Conservation (phyloP, 2,888 invertebrate genomes). For the Drosophila fungiperda region DNA sequence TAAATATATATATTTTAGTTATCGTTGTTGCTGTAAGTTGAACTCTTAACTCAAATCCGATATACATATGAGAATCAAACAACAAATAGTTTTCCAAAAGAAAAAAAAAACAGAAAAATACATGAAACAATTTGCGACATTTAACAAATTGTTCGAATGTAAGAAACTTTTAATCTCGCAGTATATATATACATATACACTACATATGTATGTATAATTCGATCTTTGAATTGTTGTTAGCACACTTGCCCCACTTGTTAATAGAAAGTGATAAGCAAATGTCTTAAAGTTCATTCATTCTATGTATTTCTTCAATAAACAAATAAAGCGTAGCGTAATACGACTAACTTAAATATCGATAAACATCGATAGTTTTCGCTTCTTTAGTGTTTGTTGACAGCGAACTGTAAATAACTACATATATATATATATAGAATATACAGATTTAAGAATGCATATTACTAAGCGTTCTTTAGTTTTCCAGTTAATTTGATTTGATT, state of each 20-base stretch:
- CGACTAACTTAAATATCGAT: constrained; percentile 23
- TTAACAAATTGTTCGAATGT: constrained; percentile 41
- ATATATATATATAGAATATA: constrained; percentile 15
- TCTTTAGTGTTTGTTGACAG: constrained; percentile 52
- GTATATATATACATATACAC: constrained; percentile 3
- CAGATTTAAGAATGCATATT: constrained; percentile 20
- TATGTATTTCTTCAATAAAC: constrained; percentile 39
- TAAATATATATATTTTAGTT: constrained; percentile 20
- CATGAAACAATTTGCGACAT: constrained; percentile 28
- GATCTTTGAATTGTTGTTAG: constrained; percentile 69
- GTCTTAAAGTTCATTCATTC: constrained; percentile 41
- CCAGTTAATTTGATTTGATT: constrained; percentile 10
- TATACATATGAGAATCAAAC: constrained; percentile 55
- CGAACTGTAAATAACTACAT: constrained; percentile 54
- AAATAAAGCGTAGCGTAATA: constrained; percentile 26
- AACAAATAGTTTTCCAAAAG: constrained; percentile 50
- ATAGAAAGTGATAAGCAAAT: constrained; percentile 45
- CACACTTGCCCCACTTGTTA: constrained; percentile 63
- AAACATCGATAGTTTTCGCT: constrained; percentile 47
- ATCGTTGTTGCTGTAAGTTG: constrained; percentile 51
- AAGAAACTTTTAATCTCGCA: constrained; percentile 15
- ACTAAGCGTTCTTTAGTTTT: constrained; percentile 13
- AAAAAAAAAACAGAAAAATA: constrained; percentile 7
- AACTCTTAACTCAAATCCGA: constrained; percentile 27
- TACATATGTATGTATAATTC: constrained; percentile 24